phyloP scores from a whole-genome alignment of 2,113 vertebrate genomes.

The Panthera leo region DNA sequence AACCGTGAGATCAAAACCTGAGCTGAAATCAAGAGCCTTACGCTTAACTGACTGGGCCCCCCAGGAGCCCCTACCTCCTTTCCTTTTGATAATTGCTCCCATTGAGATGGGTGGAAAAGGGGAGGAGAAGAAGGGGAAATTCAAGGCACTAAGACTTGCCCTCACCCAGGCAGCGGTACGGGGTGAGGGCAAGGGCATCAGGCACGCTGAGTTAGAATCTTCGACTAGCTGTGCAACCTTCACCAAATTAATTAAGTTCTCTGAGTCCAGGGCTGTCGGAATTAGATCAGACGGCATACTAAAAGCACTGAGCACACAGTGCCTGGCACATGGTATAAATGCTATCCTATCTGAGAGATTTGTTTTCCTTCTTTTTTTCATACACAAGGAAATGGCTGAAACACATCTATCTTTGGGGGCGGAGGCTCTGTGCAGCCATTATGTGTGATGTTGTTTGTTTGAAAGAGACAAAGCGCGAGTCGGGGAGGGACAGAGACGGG shows the following conservation, averaged over 20 bases:
- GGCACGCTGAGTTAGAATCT: background rate
- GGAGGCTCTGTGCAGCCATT: background rate
- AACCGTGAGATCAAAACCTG: too few species aligned
- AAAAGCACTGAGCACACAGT: background rate
- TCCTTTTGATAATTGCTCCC: background rate
- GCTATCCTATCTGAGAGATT: background rate
- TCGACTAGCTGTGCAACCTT: background rate
- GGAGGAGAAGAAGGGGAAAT: background rate
- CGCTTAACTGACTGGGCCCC: too few species aligned
- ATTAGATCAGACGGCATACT: background rate
- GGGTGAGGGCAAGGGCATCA: background rate
- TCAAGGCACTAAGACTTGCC: background rate
- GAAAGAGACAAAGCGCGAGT: too few species aligned
- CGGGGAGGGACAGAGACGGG: too few species aligned
- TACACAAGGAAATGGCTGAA: constrained; percentile 36
- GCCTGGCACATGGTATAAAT: background rate
- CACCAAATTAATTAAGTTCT: background rate
- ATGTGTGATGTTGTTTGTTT: background rate
- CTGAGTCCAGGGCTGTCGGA: background rate
- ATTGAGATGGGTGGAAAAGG: background rate
- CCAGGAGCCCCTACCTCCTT: background rate
- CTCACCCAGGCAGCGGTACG: background rate
- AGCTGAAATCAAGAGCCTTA: too few species aligned
- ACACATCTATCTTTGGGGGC: background rate
- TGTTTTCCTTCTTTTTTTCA: background rate